Evolutionary conservation across 2,113 vertebrate species (phyloP), one percentile per base, ranked within the genome.

Genomic region (Ciconia boyciana): DNA sequence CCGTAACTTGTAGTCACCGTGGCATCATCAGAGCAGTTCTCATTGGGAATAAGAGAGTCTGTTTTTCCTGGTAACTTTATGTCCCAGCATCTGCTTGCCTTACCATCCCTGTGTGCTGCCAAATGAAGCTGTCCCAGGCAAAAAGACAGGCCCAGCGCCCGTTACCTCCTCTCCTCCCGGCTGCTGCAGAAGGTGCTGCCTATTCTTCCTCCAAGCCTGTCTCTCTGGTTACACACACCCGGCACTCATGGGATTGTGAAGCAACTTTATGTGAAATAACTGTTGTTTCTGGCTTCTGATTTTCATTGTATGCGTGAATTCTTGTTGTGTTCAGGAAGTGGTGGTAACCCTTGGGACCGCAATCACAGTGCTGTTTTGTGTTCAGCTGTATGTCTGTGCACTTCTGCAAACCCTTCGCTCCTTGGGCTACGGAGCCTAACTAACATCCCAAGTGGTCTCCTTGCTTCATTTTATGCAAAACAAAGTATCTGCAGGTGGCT

Each of bases 251-350:
- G 79, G 68, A 90, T 32, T n/a, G 68, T 68, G 82, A 83, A 96
- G 55, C 68, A 88, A 83, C 76, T 95, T 58, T 18, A 44, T 86
- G 85, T 85, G 66, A 91, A 89, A 49, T 85, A 79, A 66, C 88
- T 91, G 91, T 49, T 95, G 57, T 93, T 93, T 90, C 93, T 95
- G 94, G 90, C 78, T 93, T 85, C 87, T 94, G 90, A 94, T 94
- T 90, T 74, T 85, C 62, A 43, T 9, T 55, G 74, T 94, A 64
- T 7, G 62, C 96, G 93, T 92, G 87, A 94, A 91, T 88, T 68
- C 78, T 77, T 10, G 9, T 54, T 65, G 86, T 80, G 75, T 66
- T 80, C 93, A 95, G 96, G 96, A 97, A 97, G 87, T 92, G 85
- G 92, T 90, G 82, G 88, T 80, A 94, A 90, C 54, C 94, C 83